These are phyloP conservation scores for Hippocampus kuda DNA, from an alignment of 2,797 vertebrate genomes.

Conservation along the genomic window DNA sequence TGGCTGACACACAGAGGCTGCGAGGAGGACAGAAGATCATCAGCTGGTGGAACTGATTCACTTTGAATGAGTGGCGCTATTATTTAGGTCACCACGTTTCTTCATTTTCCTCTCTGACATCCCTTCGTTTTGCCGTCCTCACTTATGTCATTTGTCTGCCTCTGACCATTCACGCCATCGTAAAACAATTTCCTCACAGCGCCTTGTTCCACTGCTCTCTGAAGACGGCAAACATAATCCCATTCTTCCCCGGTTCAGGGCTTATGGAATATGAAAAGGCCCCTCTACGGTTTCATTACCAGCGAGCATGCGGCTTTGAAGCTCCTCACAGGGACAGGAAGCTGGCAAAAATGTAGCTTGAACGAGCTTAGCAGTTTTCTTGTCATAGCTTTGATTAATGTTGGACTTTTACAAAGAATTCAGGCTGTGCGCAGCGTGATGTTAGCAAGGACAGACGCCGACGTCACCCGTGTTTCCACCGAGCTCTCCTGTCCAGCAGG, in stretches of 20 bases:
- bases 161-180: slow-evolving; percentile 9
- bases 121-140: not conserved
- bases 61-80: slow-evolving; percentile 26
- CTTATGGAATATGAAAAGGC: slow-evolving; percentile 34
- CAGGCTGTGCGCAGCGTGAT: not conserved
- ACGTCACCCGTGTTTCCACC: not conserved
- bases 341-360: slow-evolving; percentile 7
- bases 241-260: slow-evolving; percentile 25
- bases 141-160: slow-evolving; percentile 18
- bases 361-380: slow-evolving; percentile 5
- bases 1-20: not conserved
- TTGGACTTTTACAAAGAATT: slow-evolving; percentile 2
- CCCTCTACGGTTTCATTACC: slow-evolving; percentile 22
- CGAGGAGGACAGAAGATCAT: slow-evolving; percentile 7
- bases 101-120: slow-evolving; percentile 3
- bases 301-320: slow-evolving; percentile 9
- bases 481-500: not conserved
- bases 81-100: slow-evolving; percentile 22
- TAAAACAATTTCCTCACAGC: slow-evolving; percentile 15
- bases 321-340: slow-evolving; percentile 8
- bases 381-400: slow-evolving; percentile 15
- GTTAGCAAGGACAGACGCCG: not conserved
- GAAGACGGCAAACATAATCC: slow-evolving; percentile 26
- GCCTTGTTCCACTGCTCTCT: not conserved
- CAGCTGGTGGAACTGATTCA: slow-evolving; percentile 18